These are phyloP conservation scores for Vulpes lagopus DNA, from an alignment of 2,113 vertebrate species.

Conservation along the genomic window DNA sequence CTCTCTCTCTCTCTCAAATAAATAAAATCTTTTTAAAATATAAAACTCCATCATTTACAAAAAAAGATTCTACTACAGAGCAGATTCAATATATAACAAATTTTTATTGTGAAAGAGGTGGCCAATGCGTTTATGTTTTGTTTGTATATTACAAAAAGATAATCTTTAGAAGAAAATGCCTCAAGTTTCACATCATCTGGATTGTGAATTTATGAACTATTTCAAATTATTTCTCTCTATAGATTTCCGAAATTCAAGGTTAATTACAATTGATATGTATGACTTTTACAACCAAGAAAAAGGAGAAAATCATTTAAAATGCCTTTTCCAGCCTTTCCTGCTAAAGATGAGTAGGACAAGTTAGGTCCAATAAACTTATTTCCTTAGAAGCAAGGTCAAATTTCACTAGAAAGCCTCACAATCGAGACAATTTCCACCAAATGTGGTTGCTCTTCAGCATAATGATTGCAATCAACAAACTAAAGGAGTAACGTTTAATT, in stretches of 20 bases:
- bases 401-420: neutral
- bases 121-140: accelerated
- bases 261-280: neutral
- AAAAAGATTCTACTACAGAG: neutral
- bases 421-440: too few species aligned
- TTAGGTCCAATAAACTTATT: neutral
- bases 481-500: neutral
- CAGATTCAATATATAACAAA: too few species aligned
- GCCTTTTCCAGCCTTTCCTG: neutral
- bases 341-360: too few species aligned
- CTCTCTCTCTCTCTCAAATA: too few species aligned
- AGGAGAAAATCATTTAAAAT: neutral
- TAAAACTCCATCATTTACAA: neutral
- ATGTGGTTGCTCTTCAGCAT: neutral
- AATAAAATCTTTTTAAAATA: too few species aligned
- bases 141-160: neutral
- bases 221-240: neutral
- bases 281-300: neutral
- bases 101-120: neutral
- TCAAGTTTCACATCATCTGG: neutral
- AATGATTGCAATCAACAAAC: neutral
- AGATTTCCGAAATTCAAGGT: neutral
- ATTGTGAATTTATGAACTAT: neutral
- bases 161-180: neutral
- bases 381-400: neutral